phyloP scores from a whole-genome alignment of 1,140 invertebrate species.

The Drosophila pachea region DNA sequence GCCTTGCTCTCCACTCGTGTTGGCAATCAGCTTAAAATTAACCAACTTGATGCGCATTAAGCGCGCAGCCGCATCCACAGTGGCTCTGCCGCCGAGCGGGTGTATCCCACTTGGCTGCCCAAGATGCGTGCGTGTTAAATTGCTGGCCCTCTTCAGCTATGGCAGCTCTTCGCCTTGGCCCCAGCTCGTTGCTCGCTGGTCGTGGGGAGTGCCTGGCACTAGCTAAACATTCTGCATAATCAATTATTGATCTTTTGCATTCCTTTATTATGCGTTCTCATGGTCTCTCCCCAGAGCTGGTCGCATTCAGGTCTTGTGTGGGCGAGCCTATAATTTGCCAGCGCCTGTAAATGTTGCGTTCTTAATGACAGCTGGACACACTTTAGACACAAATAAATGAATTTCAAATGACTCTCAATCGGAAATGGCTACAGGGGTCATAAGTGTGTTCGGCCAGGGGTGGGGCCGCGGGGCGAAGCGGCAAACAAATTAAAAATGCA shows the following conservation, averaged over 20 bases:
- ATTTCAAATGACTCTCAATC: slow-evolving; percentile 24
- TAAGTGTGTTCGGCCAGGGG: slow-evolving; percentile 10
- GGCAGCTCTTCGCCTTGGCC: slow-evolving; percentile 3
- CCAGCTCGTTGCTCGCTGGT: not conserved
- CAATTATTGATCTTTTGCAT: slow-evolving; percentile 49
- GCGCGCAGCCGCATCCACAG: slow-evolving; percentile 25
- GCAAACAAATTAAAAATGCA: slow-evolving; percentile 67
- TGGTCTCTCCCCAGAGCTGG: not conserved
- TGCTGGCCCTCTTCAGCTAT: slow-evolving; percentile 30
- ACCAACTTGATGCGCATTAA: slow-evolving; percentile 52
- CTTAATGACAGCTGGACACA: slow-evolving; percentile 29
- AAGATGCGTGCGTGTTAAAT: slow-evolving; percentile 42
- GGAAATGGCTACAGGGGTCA: slow-evolving; percentile 31
- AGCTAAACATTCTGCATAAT: slow-evolving; percentile 41
- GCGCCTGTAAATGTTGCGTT: slow-evolving; percentile 23
- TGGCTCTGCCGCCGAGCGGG: slow-evolving; percentile 16
- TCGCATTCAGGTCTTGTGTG: slow-evolving; percentile 12
- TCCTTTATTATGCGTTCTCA: slow-evolving; percentile 20
- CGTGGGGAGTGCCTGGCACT: slow-evolving; percentile 28
- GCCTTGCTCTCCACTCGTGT: slow-evolving; percentile 45
- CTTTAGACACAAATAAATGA: slow-evolving; percentile 43
- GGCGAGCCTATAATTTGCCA: slow-evolving; percentile 29
- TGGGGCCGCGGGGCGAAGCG: slow-evolving; percentile 13
- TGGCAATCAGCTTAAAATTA: slow-evolving; percentile 71
- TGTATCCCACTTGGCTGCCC: slow-evolving; percentile 15